These are phyloP conservation scores for Prionailurus viverrinus DNA, from an alignment of 2,113 vertebrate genomes.

Conservation along the genomic window DNA sequence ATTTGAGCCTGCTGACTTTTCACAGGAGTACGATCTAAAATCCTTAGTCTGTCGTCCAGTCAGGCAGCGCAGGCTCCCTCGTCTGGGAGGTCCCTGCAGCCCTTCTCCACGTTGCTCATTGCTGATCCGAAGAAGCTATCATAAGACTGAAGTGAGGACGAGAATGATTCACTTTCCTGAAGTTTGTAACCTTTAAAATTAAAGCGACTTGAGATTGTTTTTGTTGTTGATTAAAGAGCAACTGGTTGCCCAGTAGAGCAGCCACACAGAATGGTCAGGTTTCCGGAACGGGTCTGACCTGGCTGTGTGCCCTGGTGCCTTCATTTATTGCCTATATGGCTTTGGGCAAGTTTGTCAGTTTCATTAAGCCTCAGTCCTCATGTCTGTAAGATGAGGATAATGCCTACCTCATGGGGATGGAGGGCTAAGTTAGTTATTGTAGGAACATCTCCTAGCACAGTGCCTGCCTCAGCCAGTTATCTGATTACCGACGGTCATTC, in stretches of 20 bases:
- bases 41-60: background rate
- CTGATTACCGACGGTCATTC: background rate
- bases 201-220: background rate
- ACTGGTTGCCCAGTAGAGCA: background rate
- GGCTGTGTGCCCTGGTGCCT: background rate
- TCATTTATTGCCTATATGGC: background rate
- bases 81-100: background rate
- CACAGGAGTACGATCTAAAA: background rate
- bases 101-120: background rate
- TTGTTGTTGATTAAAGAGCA: slow-evolving; percentile 26
- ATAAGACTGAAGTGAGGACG: background rate
- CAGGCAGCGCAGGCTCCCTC: background rate
- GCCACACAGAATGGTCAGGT: background rate
- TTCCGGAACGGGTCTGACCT: background rate
- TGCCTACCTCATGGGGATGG: background rate
- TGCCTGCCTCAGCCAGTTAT: background rate
- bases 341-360: background rate
- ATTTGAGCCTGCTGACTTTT: background rate
- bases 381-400: background rate
- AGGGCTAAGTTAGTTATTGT: background rate
- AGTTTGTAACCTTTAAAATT: background rate
- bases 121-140: background rate
- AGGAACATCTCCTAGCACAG: background rate
- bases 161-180: background rate
- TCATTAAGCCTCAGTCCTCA: background rate